A percentile compares a stretch with the other conserved stretches of the same genome.
phyloP scores from a whole-genome alignment of 2,113 vertebrate genomes.

The Acanthochromis polyacanthus region DNA sequence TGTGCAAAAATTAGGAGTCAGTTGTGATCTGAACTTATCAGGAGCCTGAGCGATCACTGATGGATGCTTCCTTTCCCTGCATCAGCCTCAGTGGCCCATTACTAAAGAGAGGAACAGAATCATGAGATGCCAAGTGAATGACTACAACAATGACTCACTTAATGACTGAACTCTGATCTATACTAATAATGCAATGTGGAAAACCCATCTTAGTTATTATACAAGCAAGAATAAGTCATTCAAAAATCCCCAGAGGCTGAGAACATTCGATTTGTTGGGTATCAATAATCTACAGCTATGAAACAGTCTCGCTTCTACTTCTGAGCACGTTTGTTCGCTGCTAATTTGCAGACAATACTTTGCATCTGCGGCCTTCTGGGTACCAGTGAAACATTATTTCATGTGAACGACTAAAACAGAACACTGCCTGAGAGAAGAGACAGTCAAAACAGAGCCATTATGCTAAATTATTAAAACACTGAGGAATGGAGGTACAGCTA shows the following conservation, averaged over 20 bases:
- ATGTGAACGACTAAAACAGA: background rate
- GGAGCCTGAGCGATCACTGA: background rate
- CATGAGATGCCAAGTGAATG: slow-evolving; percentile 41
- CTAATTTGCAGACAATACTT: background rate
- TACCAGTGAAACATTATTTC: background rate
- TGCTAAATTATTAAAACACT: slow-evolving; percentile 21
- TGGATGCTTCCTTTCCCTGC: background rate
- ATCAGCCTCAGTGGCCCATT: background rate
- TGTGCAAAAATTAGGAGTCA: slow-evolving; percentile 11
- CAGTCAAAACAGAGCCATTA: background rate
- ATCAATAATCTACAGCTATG: background rate
- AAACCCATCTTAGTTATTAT: background rate
- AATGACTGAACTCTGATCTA: slow-evolving; percentile 21
- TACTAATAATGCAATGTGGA: background rate
- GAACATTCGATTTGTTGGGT: background rate
- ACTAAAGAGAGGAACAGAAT: slow-evolving; percentile 36
- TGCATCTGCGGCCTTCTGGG: background rate
- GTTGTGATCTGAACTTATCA: background rate
- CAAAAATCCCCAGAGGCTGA: background rate
- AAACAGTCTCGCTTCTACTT: background rate
- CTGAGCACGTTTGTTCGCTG: background rate
- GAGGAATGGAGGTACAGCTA: background rate
- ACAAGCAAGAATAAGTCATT: background rate
- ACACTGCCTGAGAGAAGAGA: background rate
- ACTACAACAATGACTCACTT: slow-evolving; percentile 40